Base-by-base conservation (phyloP, 1,140 invertebrate genomes). In the Tenebrio molitor region DNA sequence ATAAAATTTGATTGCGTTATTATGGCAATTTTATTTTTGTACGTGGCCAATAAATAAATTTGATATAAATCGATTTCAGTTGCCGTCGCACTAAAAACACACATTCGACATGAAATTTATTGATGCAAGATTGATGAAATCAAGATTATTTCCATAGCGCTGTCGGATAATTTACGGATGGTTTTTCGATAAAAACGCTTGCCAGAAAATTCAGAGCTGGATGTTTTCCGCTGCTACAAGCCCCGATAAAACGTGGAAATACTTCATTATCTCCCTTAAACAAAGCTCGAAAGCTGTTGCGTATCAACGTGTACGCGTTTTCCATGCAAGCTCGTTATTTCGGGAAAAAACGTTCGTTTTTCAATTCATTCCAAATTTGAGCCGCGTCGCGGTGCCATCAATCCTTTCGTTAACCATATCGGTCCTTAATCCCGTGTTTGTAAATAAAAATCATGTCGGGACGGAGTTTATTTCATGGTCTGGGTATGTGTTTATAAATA, bases 11-110 rank as follows among this genome's bases (percentile, higher is more conserved):
- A 58, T 58, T 29, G 50, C 23, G 50, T 29, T 58, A 58, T 58
- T 58, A 58, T 58, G 23, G n/a, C 50, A n/a, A 58, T 58, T 25
- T 58, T 58, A 58, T 58, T 58, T 58, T 25, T 15, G 50, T 58
- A 25, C 29, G 21, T 29, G 50, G 23, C 10, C 23, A 29, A 58
- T 58, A 58, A 58, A 14, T n/a, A 2, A n/a, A 2, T 46, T 46
- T 15, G 23, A 58, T 58, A 58, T 29, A 21, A 50, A 58, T 58
- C n/a, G n/a, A 17, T 58, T 8, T 29, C 3, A 29, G 25, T 4
- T 29, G 3, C 25, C 25, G 25, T 29, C 3, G 25, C n/a, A n/a
- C n/a, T n/a, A n/a, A n/a, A n/a, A n/a, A n/a, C n/a, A n/a, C n/a
- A n/a, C n/a, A n/a, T n/a, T n/a, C n/a, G n/a, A n/a, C n/a, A n/a